These are phyloP conservation scores for Pituophis catenifer DNA, from an alignment of 2,113 vertebrate species.

Conservation along the genomic window DNA sequence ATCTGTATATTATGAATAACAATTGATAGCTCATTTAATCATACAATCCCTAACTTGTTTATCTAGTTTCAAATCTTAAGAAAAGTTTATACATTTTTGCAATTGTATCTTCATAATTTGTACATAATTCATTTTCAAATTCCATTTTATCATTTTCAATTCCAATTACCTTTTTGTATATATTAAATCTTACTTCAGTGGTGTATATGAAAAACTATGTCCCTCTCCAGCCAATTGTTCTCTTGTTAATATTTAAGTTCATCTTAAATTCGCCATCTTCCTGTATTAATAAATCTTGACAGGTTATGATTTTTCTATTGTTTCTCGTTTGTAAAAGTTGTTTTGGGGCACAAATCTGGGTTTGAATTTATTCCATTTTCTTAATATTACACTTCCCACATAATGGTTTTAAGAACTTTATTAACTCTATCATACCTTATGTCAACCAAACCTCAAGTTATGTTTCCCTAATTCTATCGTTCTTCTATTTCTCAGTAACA, in stretches of 20 bases:
- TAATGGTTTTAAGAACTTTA: not conserved
- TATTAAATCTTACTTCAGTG: not conserved
- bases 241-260: not conserved
- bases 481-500: not conserved
- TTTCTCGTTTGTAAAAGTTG: not conserved
- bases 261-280: not conserved
- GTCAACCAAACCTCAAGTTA: not conserved
- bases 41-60: not conserved
- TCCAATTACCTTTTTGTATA: not conserved
- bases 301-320: not conserved
- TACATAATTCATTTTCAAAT: not conserved
- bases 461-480: not conserved
- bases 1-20: no score
- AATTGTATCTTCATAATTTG: not conserved
- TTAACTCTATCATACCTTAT: not conserved
- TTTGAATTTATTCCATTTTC: not conserved
- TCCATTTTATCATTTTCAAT: not conserved
- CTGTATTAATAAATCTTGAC: not conserved
- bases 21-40: not conserved
- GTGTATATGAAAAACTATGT: not conserved
- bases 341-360: not conserved
- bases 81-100: not conserved
- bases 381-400: not conserved
- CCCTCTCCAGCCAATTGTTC: not conserved
- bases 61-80: not conserved